Evolutionary conservation across 2,888 invertebrate species (phyloP).

Genomic region (Pseudoips prasinana): DNA sequence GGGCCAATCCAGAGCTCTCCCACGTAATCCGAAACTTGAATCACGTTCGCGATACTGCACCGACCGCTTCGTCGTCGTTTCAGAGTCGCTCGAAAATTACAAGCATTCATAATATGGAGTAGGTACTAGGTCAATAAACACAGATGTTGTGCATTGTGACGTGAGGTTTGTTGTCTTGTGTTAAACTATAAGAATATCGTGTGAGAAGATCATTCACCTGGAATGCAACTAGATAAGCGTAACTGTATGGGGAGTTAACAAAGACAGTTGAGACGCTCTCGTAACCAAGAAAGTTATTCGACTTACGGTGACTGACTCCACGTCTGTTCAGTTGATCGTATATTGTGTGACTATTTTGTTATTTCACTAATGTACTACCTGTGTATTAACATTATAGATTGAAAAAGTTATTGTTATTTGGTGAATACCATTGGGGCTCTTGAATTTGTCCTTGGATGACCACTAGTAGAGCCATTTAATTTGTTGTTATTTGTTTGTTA

Average conservation of each 20-base stretch:
- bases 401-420: no score
- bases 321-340: constrained; percentile 40
- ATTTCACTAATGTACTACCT: no score
- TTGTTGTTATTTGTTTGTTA: no score
- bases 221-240: constrained; percentile 64
- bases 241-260: constrained; percentile 60
- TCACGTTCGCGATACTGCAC: constrained; percentile 48
- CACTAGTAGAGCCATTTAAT: no score
- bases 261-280: constrained; percentile 54
- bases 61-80: constrained; percentile 36
- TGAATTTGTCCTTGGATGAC: no score
- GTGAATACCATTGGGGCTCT: no score
- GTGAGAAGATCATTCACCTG: constrained; percentile 57
- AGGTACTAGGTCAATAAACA: constrained; percentile 13
- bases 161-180: constrained; percentile 17
- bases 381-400: no score
- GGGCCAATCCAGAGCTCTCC: constrained; percentile 56
- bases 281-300: constrained; percentile 57
- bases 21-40: constrained; percentile 66
- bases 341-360: constrained; percentile 24
- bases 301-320: constrained; percentile 48
- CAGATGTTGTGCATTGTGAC: constrained; percentile 10
- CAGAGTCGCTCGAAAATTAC: constrained; percentile 32
- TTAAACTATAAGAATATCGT: constrained; percentile 43
- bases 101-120: constrained; percentile 10